These are phyloP conservation scores for Zygaena filipendulae DNA, from an alignment of 2,888 invertebrate genomes.

Conservation along the genomic window DNA sequence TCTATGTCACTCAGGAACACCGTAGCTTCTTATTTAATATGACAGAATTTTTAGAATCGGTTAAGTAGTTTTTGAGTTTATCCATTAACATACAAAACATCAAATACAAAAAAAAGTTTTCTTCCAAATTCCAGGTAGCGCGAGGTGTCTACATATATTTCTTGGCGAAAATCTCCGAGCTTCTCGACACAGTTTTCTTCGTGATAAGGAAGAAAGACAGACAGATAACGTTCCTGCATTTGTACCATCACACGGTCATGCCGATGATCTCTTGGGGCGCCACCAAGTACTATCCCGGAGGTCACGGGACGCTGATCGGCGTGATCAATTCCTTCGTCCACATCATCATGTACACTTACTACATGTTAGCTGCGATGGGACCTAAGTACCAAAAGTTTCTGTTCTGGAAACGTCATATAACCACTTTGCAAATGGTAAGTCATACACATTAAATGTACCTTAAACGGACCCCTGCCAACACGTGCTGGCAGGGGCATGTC, in stretches of 20 bases:
- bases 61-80: too few species aligned
- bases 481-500: background rate
- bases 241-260: conserved; percentile 96
- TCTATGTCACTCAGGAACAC: too few species aligned
- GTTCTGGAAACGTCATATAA: conserved; percentile 96
- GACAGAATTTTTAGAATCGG: too few species aligned
- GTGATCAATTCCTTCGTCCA: conserved; percentile 95
- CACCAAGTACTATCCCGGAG: conserved; percentile 87
- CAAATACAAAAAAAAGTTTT: too few species aligned
- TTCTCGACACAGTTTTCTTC: conserved; percentile 93
- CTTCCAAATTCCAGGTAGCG: conserved; percentile 70
- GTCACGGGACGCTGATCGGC: conserved; percentile 92
- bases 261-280: conserved; percentile 94
- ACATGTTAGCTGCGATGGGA: conserved; percentile 88
- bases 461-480: conserved; percentile 1
- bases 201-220: conserved; percentile 90
- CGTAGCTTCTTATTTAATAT: too few species aligned
- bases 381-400: conserved; percentile 88
- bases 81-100: too few species aligned
- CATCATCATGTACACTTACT: conserved; percentile 94
- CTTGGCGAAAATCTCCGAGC: conserved; percentile 89
- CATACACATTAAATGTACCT: conserved; percentile 1
- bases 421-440: conserved; percentile 88
- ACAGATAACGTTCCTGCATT: conserved; percentile 90
- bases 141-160: conserved; percentile 87